These are phyloP conservation scores for Clostera curtula DNA, from an alignment of 2,888 invertebrate genomes.

Conservation along the genomic window DNA sequence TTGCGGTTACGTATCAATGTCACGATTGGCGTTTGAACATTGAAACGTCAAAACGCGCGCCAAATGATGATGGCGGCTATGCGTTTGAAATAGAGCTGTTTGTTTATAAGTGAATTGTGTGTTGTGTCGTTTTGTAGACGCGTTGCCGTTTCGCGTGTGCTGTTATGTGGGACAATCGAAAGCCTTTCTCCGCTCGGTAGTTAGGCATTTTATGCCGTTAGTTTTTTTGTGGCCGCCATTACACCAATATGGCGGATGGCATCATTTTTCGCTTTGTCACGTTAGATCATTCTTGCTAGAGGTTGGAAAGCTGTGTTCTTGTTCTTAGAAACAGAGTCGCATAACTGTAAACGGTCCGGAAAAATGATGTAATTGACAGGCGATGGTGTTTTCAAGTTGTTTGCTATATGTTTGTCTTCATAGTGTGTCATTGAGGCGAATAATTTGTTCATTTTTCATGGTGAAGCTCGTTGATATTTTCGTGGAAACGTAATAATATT, in stretches of 20 bases:
- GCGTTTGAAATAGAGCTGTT: conserved; percentile 38
- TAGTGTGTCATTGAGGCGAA: too few species aligned
- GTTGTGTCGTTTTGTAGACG: conserved; percentile 49
- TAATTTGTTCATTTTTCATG: too few species aligned
- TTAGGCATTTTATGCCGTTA: conserved; percentile 74
- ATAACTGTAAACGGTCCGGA: conserved; percentile 56
- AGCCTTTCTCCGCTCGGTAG: conserved; percentile 71
- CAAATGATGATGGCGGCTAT: conserved; percentile 45
- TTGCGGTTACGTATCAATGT: conserved; percentile 48
- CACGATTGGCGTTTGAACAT: conserved; percentile 40
- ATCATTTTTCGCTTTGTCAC: conserved; percentile 72
- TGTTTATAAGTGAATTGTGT: conserved; percentile 32
- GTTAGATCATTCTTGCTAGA: conserved; percentile 73
- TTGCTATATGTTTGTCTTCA: too few species aligned
- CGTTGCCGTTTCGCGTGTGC: conserved; percentile 57
- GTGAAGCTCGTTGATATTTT: too few species aligned
- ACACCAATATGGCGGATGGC: conserved; percentile 68
- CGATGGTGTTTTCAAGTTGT: conserved; percentile 6
- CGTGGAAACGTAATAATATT: too few species aligned
- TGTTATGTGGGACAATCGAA: conserved; percentile 74
- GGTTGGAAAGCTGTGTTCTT: conserved; percentile 64
- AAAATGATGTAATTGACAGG: conserved; percentile 62
- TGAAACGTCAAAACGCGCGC: conserved; percentile 37
- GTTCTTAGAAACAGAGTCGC: conserved; percentile 53
- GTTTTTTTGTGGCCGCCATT: conserved; percentile 71